Base-by-base conservation (phyloP, 2,888 invertebrate species). In the Lymantria monacha region DNA sequence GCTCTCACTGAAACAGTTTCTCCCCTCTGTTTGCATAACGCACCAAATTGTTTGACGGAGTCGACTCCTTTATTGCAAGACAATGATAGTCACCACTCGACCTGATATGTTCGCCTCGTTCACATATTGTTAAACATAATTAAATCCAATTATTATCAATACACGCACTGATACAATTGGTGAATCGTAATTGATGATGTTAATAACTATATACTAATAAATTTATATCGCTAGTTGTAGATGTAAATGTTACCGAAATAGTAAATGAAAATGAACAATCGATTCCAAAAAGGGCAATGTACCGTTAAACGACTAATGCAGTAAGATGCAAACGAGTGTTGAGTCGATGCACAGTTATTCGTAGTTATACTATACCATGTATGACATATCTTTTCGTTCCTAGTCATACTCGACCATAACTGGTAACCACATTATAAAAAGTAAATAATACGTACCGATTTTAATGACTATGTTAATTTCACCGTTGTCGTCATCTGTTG, bases 1-100 rank as follows among this genome's bases (percentile, higher is more conserved):
- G 81, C 78, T 82, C 81, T 81, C 74, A 81, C 82, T 84, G 81
- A 80, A 80, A 82, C 84, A 79, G 79, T 82, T 85, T 83, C 84
- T 83, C 84, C 84, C 83, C 79, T 77, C 76, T 78, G 79, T 81
- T 83, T 81, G 79, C 78, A 80, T 82, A 80, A 79, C 72, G 72
- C 65, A 76, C 76, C 70, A 64, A 77, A 77, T 74, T 72, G 73
- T 75, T 70, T 70, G 72, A 71, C 67, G 59, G 61, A 69, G 66
- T 71, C 42, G 58, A 70, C 72, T 72, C 70, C 63, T 74, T 70
- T 67, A 74, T 69, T 74, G 72, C 68, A 62, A 69, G 69, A 72
- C 64, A 66, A 69, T 66, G 62, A 60, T 61, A 61, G 51, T 61
- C 53, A 53, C 45, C 48, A 48, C 46, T 49, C 52, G 49, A 57